These are phyloP conservation scores for Echinometra lucunter DNA, from an alignment of 53 echinoderm and acorn worm species.

Conservation along the genomic window DNA sequence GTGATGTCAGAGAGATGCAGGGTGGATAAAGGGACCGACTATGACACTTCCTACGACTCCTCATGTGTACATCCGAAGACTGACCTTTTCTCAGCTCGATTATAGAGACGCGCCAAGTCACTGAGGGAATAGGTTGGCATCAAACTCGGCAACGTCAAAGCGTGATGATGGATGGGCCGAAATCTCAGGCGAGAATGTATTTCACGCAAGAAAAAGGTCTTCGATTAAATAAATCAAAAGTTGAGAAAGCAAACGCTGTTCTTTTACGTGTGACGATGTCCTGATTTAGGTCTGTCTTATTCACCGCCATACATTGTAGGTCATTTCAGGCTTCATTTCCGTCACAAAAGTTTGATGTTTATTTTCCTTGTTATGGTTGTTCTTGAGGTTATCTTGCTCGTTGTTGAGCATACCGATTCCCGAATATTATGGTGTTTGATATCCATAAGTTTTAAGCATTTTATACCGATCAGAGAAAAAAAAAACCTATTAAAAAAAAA, in stretches of 20 bases:
- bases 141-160: slow-evolving; percentile 40
- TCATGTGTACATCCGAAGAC: no score
- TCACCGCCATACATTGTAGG: not conserved
- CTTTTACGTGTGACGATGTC: slow-evolving; percentile 18
- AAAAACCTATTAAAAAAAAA: no score
- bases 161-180: slow-evolving; percentile 18
- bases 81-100: slow-evolving; percentile 6
- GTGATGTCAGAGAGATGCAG: no score
- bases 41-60: no score
- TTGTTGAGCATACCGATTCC: not conserved
- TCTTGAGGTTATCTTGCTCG: not conserved
- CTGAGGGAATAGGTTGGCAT: not conserved
- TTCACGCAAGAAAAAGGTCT: slow-evolving; percentile 44
- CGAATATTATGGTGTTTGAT: no score
- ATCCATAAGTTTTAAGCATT: no score
- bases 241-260: not conserved
- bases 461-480: no score
- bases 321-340: not conserved
- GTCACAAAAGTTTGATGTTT: not conserved
- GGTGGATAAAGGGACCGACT: no score
- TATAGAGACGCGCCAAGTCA: slow-evolving; percentile 4
- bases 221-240: slow-evolving; percentile 26
- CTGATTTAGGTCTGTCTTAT: not conserved
- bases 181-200: slow-evolving; percentile 17
- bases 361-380: not conserved